Conservation (phyloP, 2,888 invertebrate genomes). For the Lithophane semibrunnea region DNA sequence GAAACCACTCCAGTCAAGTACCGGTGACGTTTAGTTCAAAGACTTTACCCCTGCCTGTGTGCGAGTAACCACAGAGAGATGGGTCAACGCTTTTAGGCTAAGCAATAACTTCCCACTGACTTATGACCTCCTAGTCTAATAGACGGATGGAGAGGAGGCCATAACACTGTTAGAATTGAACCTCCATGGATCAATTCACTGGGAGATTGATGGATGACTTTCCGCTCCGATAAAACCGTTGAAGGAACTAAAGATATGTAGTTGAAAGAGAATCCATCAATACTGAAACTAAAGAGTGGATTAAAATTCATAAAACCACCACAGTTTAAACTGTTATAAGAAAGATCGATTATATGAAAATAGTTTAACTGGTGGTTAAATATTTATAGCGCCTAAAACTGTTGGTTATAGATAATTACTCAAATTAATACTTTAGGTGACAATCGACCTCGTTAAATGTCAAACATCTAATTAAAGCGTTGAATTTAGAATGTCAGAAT, state of each 20-base stretch:
- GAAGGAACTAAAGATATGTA: background rate
- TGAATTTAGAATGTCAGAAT: background rate
- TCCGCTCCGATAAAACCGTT: constrained; percentile 22
- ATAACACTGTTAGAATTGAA: constrained; percentile 25
- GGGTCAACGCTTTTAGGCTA: constrained; percentile 24
- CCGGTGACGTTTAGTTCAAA: constrained; percentile 28
- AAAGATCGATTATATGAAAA: constrained; percentile 37
- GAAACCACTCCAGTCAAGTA: background rate
- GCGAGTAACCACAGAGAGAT: constrained; percentile 9
- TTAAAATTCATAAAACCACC: constrained; percentile 9
- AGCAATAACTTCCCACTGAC: constrained; percentile 30
- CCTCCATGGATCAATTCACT: constrained; percentile 28
- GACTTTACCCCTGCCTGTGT: background rate
- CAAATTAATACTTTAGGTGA: constrained; percentile 3
- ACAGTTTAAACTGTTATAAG: background rate
- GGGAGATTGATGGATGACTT: constrained; percentile 41
- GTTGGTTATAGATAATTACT: background rate
- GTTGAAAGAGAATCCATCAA: constrained; percentile 14
- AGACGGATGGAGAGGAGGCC: background rate
- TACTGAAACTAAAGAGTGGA: background rate
- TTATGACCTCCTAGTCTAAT: constrained; percentile 41
- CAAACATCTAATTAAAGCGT: background rate
- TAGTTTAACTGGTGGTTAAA: background rate
- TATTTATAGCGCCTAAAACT: constrained; percentile 12
- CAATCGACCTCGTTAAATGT: background rate